Conservation (phyloP, 2,113 vertebrate species). For the Pseudorectes ferrugineus region DNA sequence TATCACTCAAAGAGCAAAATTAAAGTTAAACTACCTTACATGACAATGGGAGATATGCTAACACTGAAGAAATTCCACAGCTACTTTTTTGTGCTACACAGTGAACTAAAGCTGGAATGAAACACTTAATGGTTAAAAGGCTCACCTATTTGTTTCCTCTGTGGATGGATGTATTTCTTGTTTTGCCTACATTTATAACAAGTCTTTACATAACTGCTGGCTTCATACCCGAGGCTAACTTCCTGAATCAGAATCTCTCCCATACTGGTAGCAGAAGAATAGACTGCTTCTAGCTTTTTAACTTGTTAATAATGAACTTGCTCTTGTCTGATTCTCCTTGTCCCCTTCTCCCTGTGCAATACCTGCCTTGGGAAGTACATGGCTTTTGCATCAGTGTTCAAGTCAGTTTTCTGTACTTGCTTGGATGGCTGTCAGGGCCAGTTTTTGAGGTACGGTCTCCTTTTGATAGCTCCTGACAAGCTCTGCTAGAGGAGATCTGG, state of each 20-base stretch:
- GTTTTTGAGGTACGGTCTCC: conserved; percentile 62
- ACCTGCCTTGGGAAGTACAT: not conserved
- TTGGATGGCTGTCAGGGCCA: conserved; percentile 54
- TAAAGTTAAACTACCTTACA: conserved; percentile 52
- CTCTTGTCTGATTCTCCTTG: not conserved
- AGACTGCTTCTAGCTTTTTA: conserved; percentile 14
- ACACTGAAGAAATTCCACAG: not conserved
- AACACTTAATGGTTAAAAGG: not conserved
- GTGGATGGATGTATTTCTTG: not conserved
- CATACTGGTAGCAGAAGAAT: not conserved
- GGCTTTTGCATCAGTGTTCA: conserved; percentile 39
- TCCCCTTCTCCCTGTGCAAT: conserved; percentile 9
- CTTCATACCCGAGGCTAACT: not conserved
- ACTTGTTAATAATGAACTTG: conserved; percentile 8
- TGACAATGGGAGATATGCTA: conserved; percentile 18
- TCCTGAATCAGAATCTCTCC: not conserved
- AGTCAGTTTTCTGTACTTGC: conserved; percentile 14
- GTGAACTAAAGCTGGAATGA: not conserved
- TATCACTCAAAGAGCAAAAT: conserved; percentile 41
- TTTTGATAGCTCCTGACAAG: conserved; percentile 63
- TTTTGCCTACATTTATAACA: not conserved
- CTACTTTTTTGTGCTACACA: not conserved
- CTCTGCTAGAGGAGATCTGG: conserved; percentile 53
- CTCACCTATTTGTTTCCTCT: not conserved
- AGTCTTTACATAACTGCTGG: not conserved